phyloP scores from a whole-genome alignment of 64 coral and sea anemone species.

The Trachythela sp. region DNA sequence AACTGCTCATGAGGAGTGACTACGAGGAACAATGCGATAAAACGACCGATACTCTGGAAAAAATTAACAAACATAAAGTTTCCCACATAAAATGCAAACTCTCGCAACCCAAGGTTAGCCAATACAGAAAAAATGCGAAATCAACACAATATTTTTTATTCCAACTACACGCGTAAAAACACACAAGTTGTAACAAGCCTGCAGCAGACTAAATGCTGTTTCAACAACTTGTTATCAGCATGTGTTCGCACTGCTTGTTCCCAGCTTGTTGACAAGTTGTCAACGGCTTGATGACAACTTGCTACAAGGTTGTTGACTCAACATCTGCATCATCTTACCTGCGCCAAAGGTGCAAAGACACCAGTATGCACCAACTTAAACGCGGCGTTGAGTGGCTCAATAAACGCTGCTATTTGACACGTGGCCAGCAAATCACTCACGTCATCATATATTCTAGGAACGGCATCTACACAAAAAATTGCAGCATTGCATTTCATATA shows the following conservation, averaged over 20 bases:
- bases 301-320: no score
- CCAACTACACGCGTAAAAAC: neutral
- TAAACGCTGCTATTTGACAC: conserved; percentile 81
- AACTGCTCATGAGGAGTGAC: neutral
- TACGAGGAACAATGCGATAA: neutral
- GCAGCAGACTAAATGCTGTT: no score
- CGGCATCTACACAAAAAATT: conserved; percentile 31
- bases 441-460: conserved; percentile 60
- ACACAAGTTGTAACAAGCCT: no score
- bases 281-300: no score
- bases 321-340: conserved; percentile 41
- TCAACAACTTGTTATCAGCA: no score
- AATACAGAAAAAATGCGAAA: no score
- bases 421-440: conserved; percentile 86
- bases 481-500: neutral
- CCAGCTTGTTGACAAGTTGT: no score
- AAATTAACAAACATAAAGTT: neutral
- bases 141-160: neutral
- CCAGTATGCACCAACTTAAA: conserved; percentile 73
- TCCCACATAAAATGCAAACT: neutral
- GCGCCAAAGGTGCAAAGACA: conserved; percentile 65
- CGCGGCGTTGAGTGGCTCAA: conserved; percentile 74
- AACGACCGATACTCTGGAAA: conserved; percentile 16
- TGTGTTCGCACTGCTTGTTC: no score
- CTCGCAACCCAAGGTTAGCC: neutral